These are phyloP conservation scores for Nomada flava DNA, from an alignment of 2,888 invertebrate genomes.

Conservation along the genomic window DNA sequence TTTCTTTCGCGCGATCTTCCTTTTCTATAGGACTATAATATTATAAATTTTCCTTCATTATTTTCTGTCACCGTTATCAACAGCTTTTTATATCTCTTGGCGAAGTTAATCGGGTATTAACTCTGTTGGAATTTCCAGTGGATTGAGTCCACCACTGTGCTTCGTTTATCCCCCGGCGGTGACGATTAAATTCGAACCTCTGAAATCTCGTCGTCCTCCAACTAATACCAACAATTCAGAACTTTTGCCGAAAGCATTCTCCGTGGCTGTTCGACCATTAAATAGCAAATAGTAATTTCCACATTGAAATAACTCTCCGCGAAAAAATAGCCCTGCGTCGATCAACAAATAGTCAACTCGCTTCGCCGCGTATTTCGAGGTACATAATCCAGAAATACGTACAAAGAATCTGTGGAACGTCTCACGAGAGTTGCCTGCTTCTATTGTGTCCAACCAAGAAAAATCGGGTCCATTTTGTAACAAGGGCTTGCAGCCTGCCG, in stretches of 20 bases:
- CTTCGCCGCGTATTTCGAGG: constrained; percentile 37
- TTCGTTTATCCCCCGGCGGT: too few species aligned
- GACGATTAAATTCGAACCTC: too few species aligned
- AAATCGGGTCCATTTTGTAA: constrained; percentile 27
- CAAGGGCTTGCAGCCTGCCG: background rate
- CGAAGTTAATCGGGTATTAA: too few species aligned
- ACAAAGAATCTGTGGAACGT: constrained; percentile 66
- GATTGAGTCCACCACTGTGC: too few species aligned
- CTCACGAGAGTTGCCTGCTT: constrained; percentile 28
- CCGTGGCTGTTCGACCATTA: background rate
- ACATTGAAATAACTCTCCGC: constrained; percentile 37
- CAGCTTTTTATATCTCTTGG: too few species aligned
- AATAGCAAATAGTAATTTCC: constrained; percentile 4
- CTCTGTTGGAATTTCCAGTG: too few species aligned
- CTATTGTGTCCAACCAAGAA: constrained; percentile 7
- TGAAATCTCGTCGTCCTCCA: too few species aligned
- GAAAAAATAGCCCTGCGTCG: constrained; percentile 44
- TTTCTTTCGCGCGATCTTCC: background rate
- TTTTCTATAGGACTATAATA: background rate
- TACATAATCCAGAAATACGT: constrained; percentile 46
- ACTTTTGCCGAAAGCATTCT: too few species aligned
- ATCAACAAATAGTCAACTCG: constrained; percentile 54
- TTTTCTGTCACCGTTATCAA: too few species aligned
- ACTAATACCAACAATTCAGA: background rate
- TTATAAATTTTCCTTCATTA: too few species aligned